These are phyloP conservation scores for Crotalus tigris DNA, from an alignment of 2,113 vertebrate genomes.

Conservation along the genomic window DNA sequence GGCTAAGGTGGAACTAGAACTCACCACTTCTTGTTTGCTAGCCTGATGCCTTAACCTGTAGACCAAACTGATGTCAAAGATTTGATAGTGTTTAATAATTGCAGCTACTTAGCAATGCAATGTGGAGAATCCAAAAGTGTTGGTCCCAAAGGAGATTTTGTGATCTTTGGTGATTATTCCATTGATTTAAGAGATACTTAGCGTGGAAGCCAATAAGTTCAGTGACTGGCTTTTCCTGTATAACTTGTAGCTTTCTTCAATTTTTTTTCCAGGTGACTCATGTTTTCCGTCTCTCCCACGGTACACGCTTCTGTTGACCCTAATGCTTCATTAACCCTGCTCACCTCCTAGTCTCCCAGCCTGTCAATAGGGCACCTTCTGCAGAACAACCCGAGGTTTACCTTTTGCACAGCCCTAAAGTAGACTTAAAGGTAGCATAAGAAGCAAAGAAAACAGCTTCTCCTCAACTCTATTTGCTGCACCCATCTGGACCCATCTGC, in stretches of 20 bases:
- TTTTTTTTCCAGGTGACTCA: not conserved
- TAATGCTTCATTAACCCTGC: not conserved
- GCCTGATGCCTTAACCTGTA: not conserved
- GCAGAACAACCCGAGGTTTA: not conserved
- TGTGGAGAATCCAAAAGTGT: not conserved
- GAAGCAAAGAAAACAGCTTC: not conserved
- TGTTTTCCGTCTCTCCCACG: not conserved
- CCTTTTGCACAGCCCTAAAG: not conserved
- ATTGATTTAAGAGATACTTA: not conserved
- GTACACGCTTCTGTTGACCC: not conserved
- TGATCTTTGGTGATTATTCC: not conserved
- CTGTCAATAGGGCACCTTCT: not conserved
- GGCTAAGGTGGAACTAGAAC: no score
- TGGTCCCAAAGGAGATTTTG: not conserved
- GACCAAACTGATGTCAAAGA: not conserved
- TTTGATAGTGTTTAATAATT: not conserved
- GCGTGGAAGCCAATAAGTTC: not conserved
- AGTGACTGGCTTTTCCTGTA: not conserved
- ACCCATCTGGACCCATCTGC: not conserved
- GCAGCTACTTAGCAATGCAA: not conserved
- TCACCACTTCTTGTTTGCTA: no score
- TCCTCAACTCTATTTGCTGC: not conserved
- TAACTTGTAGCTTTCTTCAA: not conserved
- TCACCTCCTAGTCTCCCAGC: not conserved
- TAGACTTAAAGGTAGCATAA: not conserved